A percentile compares a stretch with the other conserved stretches of the same genome.
Evolutionary conservation across 2,888 invertebrate species (phyloP).

Genomic region (Diarsia rubi): DNA sequence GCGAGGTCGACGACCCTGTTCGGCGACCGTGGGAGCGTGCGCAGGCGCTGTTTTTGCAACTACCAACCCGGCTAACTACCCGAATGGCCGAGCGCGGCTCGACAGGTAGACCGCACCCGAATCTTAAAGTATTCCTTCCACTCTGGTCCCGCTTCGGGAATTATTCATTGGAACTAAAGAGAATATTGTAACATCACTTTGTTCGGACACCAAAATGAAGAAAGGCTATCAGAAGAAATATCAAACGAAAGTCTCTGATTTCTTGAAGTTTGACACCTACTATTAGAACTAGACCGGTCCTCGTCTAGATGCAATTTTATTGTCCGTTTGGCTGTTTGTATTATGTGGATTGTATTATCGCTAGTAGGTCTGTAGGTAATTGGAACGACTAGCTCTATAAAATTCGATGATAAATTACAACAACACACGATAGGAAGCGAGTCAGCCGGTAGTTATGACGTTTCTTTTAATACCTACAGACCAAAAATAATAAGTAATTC

Average conservation of each 20-base stretch:
- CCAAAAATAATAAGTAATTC: no score
- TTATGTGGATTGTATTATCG: no score
- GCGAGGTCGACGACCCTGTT: conserved; percentile 80
- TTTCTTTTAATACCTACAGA: no score
- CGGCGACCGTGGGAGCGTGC: conserved; percentile 84
- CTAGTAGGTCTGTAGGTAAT: no score
- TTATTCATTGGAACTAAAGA: conserved; percentile 54
- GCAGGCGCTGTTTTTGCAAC: conserved; percentile 84
- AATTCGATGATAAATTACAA: no score
- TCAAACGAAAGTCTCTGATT: neutral
- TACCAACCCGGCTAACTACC: conserved; percentile 72
- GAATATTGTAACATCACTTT: neutral
- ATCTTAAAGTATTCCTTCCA: conserved; percentile 68
- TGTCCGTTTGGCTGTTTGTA: no score
- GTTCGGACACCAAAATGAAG: neutral
- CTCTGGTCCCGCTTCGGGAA: conserved; percentile 61
- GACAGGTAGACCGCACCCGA: conserved; percentile 75
- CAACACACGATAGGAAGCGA: no score
- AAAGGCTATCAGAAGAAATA: neutral
- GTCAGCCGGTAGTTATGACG: no score
- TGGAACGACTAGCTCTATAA: no score
- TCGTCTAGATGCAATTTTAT: neutral
- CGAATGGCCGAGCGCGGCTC: conserved; percentile 49
- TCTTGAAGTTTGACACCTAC: neutral
- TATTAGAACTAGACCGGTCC: neutral